Base-by-base conservation (phyloP, 1,140 invertebrate genomes). In the Eufriesea mexicana region DNA sequence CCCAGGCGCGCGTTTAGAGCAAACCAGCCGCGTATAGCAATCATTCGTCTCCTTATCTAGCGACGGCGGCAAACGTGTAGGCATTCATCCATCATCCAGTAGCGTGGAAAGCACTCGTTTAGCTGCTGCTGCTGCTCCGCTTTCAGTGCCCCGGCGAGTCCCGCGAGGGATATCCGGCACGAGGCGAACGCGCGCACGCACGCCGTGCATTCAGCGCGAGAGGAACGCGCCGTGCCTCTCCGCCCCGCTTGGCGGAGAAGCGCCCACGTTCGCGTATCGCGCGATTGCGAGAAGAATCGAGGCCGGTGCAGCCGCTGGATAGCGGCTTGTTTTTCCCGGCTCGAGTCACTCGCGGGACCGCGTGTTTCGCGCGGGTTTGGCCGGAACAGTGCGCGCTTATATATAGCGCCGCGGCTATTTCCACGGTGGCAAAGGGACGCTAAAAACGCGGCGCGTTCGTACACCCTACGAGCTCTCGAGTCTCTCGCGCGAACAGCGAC, bases 81-180 rank as follows among this genome's bases (percentile, higher is more conserved):
- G 86, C 77, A 90, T 89, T 90, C 89, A 91, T 91, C 90, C 89
- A 89, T 92, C 90, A 91, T 92, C 87, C 89, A 84, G 89, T 88
- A 89, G 89, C 90, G 89, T 86, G 87, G 89, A 90, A 88, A 89
- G 89, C 89, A 84, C 84, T 86, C 84, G 80, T 85, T 90, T 86
- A 86, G 70, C 57, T 64, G 71, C 51, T 74, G 70, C 57, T 64
- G 71, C 51, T 74, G 79, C 75, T 74, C 74, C 77, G 68, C 71
- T 86, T 81, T 81, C 83, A 70, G 74, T 83, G 66, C 73, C 47
- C 42, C n/a, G 59, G 42, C 45, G 35, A 77, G 80, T 77, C 81
- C 81, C 81, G 75, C 72, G 72, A 82, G 81, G 81, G 75, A 81
- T 83, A 83, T 83, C 74, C 81, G 81, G 74, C 81, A 83, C 81